phyloP scores from a whole-genome alignment of 2,888 invertebrate genomes.

The Cacoxenus indagator region DNA sequence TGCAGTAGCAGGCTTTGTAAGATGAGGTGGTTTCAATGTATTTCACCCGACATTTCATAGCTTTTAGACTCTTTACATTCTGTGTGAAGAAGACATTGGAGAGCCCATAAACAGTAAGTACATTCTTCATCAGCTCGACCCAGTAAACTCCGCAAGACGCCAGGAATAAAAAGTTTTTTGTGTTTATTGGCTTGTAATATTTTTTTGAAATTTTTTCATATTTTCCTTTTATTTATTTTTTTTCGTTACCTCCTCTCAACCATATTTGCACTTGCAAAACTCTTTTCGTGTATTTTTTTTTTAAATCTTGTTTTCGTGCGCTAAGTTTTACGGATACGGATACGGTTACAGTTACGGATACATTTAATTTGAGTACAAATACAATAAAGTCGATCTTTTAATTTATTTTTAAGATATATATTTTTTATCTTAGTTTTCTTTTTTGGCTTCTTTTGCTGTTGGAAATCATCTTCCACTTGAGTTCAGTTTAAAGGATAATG shows the following conservation, averaged over 20 bases:
- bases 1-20: too few relatives aligned
- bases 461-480: conserved; percentile 14
- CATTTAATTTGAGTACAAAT: conserved; percentile 6
- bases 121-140: too few relatives aligned
- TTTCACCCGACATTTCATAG: too few relatives aligned
- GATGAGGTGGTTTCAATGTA: too few relatives aligned
- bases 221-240: not conserved
- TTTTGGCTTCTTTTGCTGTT: conserved; percentile 15
- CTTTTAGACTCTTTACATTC: too few relatives aligned
- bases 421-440: not conserved
- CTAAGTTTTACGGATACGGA: not conserved
- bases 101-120: too few relatives aligned
- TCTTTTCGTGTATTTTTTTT: not conserved
- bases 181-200: too few relatives aligned
- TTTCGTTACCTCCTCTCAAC: not conserved
- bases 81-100: too few relatives aligned
- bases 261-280: too few relatives aligned
- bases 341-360: not conserved
- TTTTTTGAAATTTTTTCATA: not conserved
- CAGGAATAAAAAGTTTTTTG: too few relatives aligned
- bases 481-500: not conserved
- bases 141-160: too few relatives aligned
- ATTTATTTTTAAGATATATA: not conserved
- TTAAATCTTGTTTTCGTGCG: not conserved
- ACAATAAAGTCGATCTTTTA: not conserved